Conservation (phyloP, 2,797 vertebrate species). For the Acanthornis magna region DNA sequence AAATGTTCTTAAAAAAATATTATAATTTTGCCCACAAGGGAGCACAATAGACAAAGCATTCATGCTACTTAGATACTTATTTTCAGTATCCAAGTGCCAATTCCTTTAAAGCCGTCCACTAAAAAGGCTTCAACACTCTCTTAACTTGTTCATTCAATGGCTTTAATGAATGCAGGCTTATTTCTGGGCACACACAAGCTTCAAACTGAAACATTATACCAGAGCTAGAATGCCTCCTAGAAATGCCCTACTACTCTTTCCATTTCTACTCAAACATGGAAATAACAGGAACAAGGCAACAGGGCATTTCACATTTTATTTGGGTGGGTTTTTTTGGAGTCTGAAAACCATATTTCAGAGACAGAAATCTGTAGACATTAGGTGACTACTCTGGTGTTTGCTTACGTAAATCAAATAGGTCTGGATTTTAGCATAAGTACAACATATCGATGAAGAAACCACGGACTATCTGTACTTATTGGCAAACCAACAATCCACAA, state of each 20-base stretch:
- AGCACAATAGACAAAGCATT: neutral
- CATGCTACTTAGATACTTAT: neutral
- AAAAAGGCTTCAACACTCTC: neutral
- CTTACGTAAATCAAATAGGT: neutral
- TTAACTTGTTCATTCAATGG: neutral
- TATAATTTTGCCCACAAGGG: neutral
- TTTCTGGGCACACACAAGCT: neutral
- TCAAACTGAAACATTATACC: neutral
- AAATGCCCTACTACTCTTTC: neutral
- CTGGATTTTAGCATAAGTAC: neutral
- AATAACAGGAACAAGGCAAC: neutral
- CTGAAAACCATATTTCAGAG: neutral
- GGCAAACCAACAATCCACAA: neutral
- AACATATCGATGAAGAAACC: neutral
- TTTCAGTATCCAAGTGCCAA: neutral
- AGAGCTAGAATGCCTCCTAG: neutral
- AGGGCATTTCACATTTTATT: neutral
- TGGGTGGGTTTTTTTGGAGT: fast-evolving
- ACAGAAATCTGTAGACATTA: neutral
- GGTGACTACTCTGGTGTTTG: neutral
- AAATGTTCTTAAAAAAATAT: neutral
- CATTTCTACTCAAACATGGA: neutral
- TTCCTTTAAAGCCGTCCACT: neutral
- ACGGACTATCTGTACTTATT: neutral
- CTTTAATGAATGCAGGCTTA: neutral